Evolutionary conservation across 1,140 invertebrate genomes (phyloP), one percentile per base, ranked within the genome.

Genomic region (Bombus confusus): DNA sequence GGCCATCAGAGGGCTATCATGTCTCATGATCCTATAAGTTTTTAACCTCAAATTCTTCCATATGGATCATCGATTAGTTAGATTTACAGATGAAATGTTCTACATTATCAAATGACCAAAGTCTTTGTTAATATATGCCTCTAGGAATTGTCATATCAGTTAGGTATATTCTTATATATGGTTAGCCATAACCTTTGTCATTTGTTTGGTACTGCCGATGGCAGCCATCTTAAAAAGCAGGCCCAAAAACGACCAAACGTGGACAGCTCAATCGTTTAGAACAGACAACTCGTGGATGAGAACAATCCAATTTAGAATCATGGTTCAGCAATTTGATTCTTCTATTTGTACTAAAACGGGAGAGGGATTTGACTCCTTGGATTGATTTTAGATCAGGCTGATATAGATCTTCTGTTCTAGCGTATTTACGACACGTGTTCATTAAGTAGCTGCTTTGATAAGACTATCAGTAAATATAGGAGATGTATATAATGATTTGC

Each of bases 301-400:
- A 64, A 34, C 25, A 43, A 66, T 64, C 75, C 75, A 22, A 62
- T 77, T 77, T 77, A 62, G 77, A 39, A 68, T 68, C 34, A 34
- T 34, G 25, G 31, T 69, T 15, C 41, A 80, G n/a, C 31, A 22
- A 64, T 64, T 62, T 34, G 57, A 31, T n/a, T 62, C 34, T 59
- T 76, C 57, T 78, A 9, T 78, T 78, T 37, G 22, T 41, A 25
- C n/a, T 28, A 37, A 31, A 41, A 39, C 15, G 28, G 47, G 12
- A 59, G 25, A 66, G 34, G n/a, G 43, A 41, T 18, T 31, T 15
- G 2, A 22, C 34, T 37, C 28, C 6, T 77, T 15, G 75, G 18
- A 22, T 37, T 39, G 57, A 5, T 78, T 78, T 77, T 64, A 66
- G 75, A 77, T 59, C 57, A 31, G 28, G 22, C 25, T 76, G 52